Percentiles rank a stretch among this genome's conserved stretches.
Conservation (phyloP, 2,113 vertebrate species). For the Pterophyllum scalare region DNA sequence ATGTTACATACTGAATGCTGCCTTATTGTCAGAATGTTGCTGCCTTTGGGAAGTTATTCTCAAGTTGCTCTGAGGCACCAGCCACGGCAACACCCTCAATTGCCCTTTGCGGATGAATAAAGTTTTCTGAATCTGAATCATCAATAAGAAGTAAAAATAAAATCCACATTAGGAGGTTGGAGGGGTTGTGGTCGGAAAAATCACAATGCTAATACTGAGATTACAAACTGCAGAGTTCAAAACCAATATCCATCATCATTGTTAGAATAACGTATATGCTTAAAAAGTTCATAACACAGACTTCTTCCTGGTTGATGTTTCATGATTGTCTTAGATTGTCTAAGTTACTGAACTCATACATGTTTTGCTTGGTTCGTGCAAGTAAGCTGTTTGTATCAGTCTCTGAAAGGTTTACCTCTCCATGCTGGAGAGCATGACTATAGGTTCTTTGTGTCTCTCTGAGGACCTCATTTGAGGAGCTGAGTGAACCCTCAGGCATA, state of each 20-base stretch:
- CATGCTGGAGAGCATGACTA: too few relatives aligned
- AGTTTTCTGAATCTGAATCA: too few relatives aligned
- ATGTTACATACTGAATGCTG: background rate
- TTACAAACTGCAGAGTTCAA: background rate
- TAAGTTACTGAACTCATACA: background rate
- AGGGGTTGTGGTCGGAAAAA: background rate
- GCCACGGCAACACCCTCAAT: background rate
- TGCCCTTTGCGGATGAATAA: too few relatives aligned
- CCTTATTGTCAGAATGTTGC: background rate
- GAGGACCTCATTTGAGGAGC: too few relatives aligned
- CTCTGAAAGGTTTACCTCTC: too few relatives aligned
- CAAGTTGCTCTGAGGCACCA: background rate
- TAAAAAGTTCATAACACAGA: too few relatives aligned
- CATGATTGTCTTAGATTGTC: too few relatives aligned
- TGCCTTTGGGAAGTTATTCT: background rate
- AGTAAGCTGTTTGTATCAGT: too few relatives aligned
- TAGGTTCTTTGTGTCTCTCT: too few relatives aligned
- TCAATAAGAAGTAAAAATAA: background rate
- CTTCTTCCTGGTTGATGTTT: too few relatives aligned
- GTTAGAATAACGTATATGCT: background rate
- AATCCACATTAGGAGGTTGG: background rate
- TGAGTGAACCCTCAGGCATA: too few relatives aligned
- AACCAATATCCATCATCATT: background rate
- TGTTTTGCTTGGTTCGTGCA: background rate
- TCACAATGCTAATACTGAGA: background rate